Percentiles rank a stretch among this genome's conserved stretches.
phyloP scores from a whole-genome alignment of 2,888 invertebrate species.

The Pyrrhosoma nymphula region DNA sequence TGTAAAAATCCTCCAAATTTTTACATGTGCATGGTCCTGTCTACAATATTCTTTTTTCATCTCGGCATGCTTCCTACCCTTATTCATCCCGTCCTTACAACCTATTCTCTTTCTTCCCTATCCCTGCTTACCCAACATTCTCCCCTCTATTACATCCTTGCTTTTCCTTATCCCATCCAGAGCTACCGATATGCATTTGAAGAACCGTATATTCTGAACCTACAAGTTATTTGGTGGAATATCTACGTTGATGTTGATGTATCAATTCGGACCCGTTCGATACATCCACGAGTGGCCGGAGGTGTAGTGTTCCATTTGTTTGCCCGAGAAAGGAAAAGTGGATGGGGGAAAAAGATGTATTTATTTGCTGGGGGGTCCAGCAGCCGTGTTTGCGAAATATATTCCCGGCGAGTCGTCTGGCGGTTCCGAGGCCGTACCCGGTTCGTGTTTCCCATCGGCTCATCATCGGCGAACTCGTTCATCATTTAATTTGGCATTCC shows the following conservation, averaged over 20 bases:
- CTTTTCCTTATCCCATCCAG: too few species aligned
- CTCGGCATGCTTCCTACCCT: too few species aligned
- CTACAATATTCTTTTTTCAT: too few species aligned
- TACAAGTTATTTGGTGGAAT: too few species aligned
- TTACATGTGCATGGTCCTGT: too few species aligned
- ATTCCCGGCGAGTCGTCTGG: not conserved
- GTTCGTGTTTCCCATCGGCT: not conserved
- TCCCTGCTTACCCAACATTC: too few species aligned
- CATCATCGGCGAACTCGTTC: not conserved
- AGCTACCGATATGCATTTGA: too few species aligned
- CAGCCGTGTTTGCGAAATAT: not conserved
- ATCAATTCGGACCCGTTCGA: not conserved
- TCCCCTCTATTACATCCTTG: too few species aligned
- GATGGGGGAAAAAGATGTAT: not conserved
- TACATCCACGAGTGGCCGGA: not conserved
- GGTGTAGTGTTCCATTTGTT: not conserved
- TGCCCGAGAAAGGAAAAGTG: not conserved
- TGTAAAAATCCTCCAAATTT: too few species aligned
- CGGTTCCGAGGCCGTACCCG: not conserved
- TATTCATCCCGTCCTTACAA: too few species aligned
- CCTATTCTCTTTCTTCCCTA: too few species aligned
- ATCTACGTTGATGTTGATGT: not conserved
- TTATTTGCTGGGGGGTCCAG: not conserved
- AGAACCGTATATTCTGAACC: too few species aligned
- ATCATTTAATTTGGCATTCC: not conserved